Conservation (phyloP, 1,140 invertebrate species). For the Copidosoma floridanum region DNA sequence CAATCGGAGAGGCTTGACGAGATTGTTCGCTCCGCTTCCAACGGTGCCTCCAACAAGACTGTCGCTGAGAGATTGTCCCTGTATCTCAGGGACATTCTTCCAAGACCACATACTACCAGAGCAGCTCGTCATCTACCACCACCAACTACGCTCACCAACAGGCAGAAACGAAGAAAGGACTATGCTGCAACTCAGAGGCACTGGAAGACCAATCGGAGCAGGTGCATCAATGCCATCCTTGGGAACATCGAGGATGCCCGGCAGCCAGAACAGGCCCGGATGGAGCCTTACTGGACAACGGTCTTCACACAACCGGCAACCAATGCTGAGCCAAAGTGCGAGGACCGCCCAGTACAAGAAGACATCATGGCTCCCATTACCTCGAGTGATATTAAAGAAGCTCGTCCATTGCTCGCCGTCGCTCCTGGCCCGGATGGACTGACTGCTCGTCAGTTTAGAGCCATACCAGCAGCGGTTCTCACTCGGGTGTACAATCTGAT, state of each 20-base stretch:
- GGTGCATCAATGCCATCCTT: neutral
- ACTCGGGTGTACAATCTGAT: slow-evolving; percentile 24
- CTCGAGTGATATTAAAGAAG: neutral
- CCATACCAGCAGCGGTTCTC: neutral
- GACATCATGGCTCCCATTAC: neutral
- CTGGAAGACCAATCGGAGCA: neutral
- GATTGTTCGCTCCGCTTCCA: too few species aligned
- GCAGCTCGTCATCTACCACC: neutral
- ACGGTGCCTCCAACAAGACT: neutral
- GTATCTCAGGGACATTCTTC: neutral
- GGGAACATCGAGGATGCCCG: neutral
- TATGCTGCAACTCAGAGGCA: neutral
- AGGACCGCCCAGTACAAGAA: neutral
- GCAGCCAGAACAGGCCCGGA: neutral
- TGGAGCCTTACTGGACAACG: neutral
- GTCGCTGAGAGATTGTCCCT: neutral
- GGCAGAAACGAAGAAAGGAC: neutral
- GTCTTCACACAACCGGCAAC: neutral
- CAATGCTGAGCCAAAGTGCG: neutral
- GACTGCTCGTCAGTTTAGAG: slow-evolving; percentile 3
- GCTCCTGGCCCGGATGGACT: slow-evolving; percentile 24
- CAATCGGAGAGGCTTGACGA: too few species aligned
- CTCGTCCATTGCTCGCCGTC: neutral
- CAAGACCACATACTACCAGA: neutral
- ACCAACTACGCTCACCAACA: neutral